Percentiles rank a stretch among this genome's conserved stretches.
Conservation (phyloP, 64 coral and sea anemone genomes). For the Montipora capricornis region DNA sequence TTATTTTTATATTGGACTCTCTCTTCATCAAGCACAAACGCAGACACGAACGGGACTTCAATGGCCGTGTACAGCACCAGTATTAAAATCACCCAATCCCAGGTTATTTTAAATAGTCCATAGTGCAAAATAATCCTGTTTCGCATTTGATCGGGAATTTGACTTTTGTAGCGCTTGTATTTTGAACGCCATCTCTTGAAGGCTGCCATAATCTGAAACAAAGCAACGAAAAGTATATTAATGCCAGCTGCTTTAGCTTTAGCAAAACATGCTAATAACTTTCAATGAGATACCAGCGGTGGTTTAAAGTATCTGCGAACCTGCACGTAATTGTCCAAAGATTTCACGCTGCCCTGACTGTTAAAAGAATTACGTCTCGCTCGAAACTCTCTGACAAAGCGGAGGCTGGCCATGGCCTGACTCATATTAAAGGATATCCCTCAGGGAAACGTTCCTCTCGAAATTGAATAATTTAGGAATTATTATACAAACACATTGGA, state of each 20-base stretch:
- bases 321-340: no score
- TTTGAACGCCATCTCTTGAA: conserved; percentile 92
- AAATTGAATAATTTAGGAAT: no score
- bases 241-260: no score
- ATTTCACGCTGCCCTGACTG: no score
- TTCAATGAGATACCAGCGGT: not conserved
- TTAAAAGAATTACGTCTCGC: no score
- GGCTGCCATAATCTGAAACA: conserved; percentile 85
- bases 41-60: conserved; percentile 90
- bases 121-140: conserved; percentile 98
- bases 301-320: not conserved
- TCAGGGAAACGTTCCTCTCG: no score
- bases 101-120: conserved; percentile 96
- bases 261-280: not conserved
- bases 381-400: no score
- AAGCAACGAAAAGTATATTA: not conserved
- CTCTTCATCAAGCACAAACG: conserved; percentile 67
- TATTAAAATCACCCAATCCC: conserved; percentile 96
- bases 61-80: conserved; percentile 96
- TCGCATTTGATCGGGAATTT: conserved; percentile 93
- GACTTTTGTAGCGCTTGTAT: conserved; percentile 89
- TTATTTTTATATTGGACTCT: not conserved
- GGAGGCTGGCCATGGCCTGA: no score
- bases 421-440: no score
- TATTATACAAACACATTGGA: no score